Base-by-base conservation (phyloP, 1,140 invertebrate species). In the Sipha flava region DNA sequence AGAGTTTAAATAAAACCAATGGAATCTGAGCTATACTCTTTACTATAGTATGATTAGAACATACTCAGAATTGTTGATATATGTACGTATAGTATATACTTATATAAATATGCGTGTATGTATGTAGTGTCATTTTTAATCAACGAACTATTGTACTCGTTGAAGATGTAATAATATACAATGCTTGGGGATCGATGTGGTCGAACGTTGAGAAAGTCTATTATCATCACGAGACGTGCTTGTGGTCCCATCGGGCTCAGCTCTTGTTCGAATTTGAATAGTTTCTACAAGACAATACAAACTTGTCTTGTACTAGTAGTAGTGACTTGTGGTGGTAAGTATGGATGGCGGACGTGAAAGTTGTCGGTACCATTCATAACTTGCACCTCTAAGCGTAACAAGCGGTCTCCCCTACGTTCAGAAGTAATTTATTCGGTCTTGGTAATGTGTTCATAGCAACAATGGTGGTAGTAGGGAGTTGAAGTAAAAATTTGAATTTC, bases 401-500 rank as follows among this genome's bases (percentile, higher is more conserved):
- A 34, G 45, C 45, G 31, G 18, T 29, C 52, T 40, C 52, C 73
- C 34, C 34, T 47, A 31, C 23, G 66, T 70, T 70, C 66, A 29
- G 43, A 70, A 37, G 47, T 77, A 77, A 77, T 77, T 77, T 77
- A 77, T 77, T 59, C 73, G 34, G 73, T 59, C 31, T 23, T 16
- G n/a, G 72, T 43, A 77, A 77, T 77, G 73, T 59, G 52, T 59
- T 37, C 52, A 23, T 57, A 59, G 37, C 73, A 59, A 77, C 73
- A 77, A 59, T 77, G 52, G 52, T 23, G 29, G 29, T 34, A 34
- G 72, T 26, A 10, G 31, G 72, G 14, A 34, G 73, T 57, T 59
- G 6, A 14, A 40, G 73, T 77, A 77, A 77, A 77, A 77, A 77
- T 77, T 77, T 77, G 73, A 77, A 77, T 77, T 77, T 77, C 52